Conservation (phyloP, 2,888 invertebrate genomes). For the Tetragnatha montana region DNA sequence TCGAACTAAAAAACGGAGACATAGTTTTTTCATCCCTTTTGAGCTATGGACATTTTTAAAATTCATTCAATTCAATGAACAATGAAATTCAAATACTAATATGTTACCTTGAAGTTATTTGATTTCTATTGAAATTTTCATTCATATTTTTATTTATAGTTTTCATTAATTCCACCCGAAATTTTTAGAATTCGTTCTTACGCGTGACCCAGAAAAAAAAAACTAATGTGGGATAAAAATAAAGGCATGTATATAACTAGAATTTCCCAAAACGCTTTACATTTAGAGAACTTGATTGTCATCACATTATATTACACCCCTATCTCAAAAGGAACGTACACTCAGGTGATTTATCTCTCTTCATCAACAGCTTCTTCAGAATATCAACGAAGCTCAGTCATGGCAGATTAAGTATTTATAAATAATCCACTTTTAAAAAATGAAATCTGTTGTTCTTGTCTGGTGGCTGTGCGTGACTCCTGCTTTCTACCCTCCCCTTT, state of each 20-base stretch:
- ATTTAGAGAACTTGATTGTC: background rate
- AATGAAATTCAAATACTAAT: no score
- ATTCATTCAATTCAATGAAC: no score
- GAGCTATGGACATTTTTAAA: no score
- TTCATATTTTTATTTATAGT: no score
- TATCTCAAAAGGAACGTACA: background rate
- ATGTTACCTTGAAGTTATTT: no score
- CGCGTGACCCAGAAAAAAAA: background rate
- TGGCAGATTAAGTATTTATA: slow-evolving; percentile 19
- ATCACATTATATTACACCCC: background rate
- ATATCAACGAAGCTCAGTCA: slow-evolving; percentile 1
- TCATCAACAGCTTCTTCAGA: slow-evolving; percentile 5
- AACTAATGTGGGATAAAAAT: background rate
- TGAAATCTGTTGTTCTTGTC: slow-evolving; percentile 33
- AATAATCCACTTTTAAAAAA: slow-evolving; percentile 20
- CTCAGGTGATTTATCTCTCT: background rate
- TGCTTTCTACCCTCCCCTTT: background rate
- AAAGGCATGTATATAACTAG: background rate
- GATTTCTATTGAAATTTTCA: no score
- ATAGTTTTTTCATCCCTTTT: no score
- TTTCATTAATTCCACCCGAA: no score
- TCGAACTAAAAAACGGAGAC: no score
- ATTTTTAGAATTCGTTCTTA: background rate
- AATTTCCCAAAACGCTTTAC: background rate
- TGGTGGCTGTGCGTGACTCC: slow-evolving; percentile 23